Evolutionary conservation across 2,888 invertebrate species (phyloP), one percentile per base, ranked within the genome.

Genomic region (Macaria notata): DNA sequence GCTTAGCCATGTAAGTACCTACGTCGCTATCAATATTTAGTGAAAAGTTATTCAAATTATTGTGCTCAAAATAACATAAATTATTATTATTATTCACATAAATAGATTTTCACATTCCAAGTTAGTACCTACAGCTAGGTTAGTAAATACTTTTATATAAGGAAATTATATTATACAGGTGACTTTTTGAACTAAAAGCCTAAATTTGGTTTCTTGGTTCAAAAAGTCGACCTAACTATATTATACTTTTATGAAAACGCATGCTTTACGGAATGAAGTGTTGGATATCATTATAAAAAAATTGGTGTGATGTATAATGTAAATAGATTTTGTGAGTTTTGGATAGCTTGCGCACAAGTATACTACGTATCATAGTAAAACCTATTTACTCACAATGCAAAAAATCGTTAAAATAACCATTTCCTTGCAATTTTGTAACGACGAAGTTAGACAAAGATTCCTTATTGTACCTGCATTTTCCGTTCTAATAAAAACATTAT

Each of bases 81-180:
- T 19, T 19, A 1, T 29, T 43, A n/a, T 50, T 43, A 29, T 51
- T 49, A 42, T 57, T 54, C 54, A 49, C 29, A 42, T n/a, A 42
- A 8, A 43, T 57, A 62, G 56, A 19, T 56, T 55, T 56, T 58
- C 62, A 53, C 47, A 39, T 57, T 59, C 43, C 19, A 39, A 59
- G 46, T 56, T 63, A 64, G 63, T 41, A 63, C n/a, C n/a, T n/a
- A n/a, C 59, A 58, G 64, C 66, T 67, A 65, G 66, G 56, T 62
- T 62, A 65, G 63, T 49, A 62, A 46, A 52, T 49, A 36, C 19
- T 54, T 46, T 31, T 33, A 53, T 4, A 46, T 50, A 48, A 54
- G 50, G 39, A 50, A 44, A 47, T 33, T 39, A 46, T 45, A 49
- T 49, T 46, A 45, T 54, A 38, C 9, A 54, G 19, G 33, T 36